Evolutionary conservation across 2,888 invertebrate species (phyloP).

Genomic region (Sesamia inferens): DNA sequence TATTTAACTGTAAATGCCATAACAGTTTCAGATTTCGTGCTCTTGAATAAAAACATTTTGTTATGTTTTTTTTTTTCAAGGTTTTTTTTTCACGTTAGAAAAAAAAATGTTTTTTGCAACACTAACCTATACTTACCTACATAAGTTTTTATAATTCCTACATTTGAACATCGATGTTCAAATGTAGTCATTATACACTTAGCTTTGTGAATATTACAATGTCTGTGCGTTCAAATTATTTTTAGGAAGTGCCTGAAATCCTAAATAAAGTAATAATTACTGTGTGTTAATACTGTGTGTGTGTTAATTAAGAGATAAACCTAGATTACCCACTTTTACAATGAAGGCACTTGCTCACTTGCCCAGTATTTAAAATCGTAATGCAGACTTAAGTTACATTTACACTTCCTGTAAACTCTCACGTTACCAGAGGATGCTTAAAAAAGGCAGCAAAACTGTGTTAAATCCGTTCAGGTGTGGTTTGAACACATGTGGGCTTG

Average conservation of each 20-base stretch:
- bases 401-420: conserved; percentile 53
- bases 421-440: conserved; percentile 50
- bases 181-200: neutral
- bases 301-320: neutral
- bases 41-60: too few species aligned
- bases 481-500: conserved; percentile 57
- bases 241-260: too few species aligned
- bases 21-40: too few species aligned
- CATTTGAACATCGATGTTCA: neutral
- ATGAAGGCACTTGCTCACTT: too few species aligned
- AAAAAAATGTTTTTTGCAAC: too few species aligned
- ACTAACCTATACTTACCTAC: too few species aligned
- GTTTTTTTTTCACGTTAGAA: too few species aligned
- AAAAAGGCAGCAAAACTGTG: conserved; percentile 50
- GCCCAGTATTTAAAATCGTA: conserved; percentile 1
- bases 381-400: conserved; percentile 37
- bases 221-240: neutral
- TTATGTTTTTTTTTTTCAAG: too few species aligned
- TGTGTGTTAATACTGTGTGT: too few species aligned
- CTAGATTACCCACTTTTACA: neutral
- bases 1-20: too few species aligned
- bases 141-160: neutral
- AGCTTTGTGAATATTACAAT: neutral
- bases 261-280: neutral
- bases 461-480: conserved; percentile 63